phyloP scores from a whole-genome alignment of 1,140 invertebrate genomes.

The Leptinotarsa undecemlineata region DNA sequence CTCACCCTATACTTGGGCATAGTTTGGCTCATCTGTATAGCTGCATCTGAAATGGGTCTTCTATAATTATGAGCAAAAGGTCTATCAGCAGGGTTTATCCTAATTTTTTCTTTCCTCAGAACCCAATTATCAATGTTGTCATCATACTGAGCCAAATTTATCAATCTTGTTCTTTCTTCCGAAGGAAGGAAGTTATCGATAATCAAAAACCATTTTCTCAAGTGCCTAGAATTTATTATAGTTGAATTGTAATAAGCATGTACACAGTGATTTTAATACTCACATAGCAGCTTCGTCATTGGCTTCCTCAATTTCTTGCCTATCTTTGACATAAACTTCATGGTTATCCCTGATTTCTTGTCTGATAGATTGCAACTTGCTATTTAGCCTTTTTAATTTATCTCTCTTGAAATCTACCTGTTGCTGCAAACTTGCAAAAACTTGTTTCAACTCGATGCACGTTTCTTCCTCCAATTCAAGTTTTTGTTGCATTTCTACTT shows the following conservation, averaged over 20 bases:
- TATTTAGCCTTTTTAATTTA: constrained; percentile 72
- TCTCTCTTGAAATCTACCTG: constrained; percentile 92
- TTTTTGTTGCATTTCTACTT: constrained; percentile 85
- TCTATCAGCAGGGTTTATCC: constrained; percentile 45
- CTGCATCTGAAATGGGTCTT: constrained; percentile 75
- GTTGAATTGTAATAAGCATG: not conserved
- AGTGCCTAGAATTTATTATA: constrained; percentile 57
- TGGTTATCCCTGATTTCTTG: constrained; percentile 54
- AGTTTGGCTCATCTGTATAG: constrained; percentile 60
- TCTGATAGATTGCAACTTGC: constrained; percentile 59
- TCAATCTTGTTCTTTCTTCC: constrained; percentile 85
- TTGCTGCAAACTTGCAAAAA: constrained; percentile 84
- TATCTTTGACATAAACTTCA: constrained; percentile 56
- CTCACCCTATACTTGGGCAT: constrained; percentile 47
- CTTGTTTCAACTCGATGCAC: constrained; percentile 81
- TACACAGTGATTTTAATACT: constrained; percentile 18
- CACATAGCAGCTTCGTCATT: constrained; percentile 77
- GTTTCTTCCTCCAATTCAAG: constrained; percentile 88
- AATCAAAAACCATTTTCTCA: constrained; percentile 83
- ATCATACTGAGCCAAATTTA: constrained; percentile 78
- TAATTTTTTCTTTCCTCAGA: constrained; percentile 48
- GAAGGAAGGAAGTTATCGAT: constrained; percentile 97
- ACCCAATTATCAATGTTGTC: constrained; percentile 88
- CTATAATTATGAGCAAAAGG: constrained; percentile 52
- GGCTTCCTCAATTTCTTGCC: constrained; percentile 80